Percentiles rank a stretch among this genome's conserved stretches.
phyloP scores from a whole-genome alignment of 92 coral and sea anemone genomes.

The Siderastrea radians region DNA sequence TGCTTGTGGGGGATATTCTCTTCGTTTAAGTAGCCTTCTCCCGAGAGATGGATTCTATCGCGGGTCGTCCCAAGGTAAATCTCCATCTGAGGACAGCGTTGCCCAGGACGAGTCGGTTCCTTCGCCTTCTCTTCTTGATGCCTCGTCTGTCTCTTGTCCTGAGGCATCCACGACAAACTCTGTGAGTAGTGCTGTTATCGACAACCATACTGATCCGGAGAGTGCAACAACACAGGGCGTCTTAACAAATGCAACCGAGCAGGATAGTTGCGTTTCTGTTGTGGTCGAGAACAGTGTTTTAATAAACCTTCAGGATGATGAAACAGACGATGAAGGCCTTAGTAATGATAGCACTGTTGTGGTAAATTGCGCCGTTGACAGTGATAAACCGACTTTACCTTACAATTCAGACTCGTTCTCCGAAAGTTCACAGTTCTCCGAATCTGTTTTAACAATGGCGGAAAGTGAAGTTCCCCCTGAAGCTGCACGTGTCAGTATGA shows the following conservation, averaged over 20 bases:
- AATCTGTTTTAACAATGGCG: conserved; percentile 15
- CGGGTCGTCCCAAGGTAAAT: background rate
- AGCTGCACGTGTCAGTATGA: background rate
- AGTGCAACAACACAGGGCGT: background rate
- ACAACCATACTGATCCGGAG: conserved; percentile 12
- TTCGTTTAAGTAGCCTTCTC: conserved; percentile 22
- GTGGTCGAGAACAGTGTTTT: conserved; percentile 27
- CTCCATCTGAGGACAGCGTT: background rate
- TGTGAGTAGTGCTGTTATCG: background rate
- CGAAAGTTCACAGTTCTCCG: conserved; percentile 7
- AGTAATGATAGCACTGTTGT: background rate
- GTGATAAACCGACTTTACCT: background rate
- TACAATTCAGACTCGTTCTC: conserved; percentile 4
- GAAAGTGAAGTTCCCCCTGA: conserved; percentile 8
- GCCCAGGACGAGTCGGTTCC: conserved; percentile 11
- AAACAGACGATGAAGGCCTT: conserved; percentile 19
- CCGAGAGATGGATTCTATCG: conserved; percentile 39
- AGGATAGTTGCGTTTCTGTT: conserved; percentile 24
- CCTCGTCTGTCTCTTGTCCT: background rate
- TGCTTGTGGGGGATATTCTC: conserved; percentile 8
- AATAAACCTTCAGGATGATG: conserved; percentile 17
- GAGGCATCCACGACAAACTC: conserved; percentile 7
- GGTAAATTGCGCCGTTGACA: background rate
- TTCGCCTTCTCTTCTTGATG: conserved; percentile 30
- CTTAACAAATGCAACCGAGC: background rate